Conservation (phyloP, 2,797 vertebrate species). For the Bothrops alternatus region DNA sequence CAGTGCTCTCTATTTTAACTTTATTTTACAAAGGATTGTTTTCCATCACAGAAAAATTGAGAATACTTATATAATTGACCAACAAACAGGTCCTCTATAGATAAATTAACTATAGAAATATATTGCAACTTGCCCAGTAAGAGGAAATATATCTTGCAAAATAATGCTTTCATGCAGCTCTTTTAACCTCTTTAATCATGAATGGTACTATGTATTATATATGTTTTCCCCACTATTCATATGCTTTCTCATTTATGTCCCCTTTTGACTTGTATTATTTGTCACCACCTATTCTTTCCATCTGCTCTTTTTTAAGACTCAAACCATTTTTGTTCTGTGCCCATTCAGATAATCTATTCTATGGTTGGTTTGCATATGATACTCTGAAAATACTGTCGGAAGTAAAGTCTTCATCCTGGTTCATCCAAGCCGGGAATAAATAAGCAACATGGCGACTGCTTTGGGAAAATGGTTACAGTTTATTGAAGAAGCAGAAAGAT, state of each 20-base stretch:
- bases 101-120: background rate
- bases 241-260: background rate
- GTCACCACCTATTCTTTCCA: background rate
- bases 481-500: too few relatives aligned
- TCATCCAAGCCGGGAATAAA: too few relatives aligned
- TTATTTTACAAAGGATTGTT: background rate
- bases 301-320: background rate
- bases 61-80: background rate
- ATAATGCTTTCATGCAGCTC: background rate
- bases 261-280: background rate
- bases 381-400: background rate
- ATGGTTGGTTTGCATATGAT: background rate
- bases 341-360: constrained; percentile 2
- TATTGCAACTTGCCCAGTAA: accelerated
- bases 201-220: background rate
- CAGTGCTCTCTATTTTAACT: background rate
- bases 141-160: background rate
- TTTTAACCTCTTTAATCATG: background rate
- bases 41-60: background rate
- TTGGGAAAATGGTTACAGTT: too few relatives aligned
- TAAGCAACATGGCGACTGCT: too few relatives aligned
- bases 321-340: background rate
- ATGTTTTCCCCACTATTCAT: background rate
- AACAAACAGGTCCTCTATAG: background rate
- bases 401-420: too few relatives aligned